A percentile compares a stretch with the other conserved stretches of the same genome.
These are phyloP conservation scores for Ceratotherium simum DNA, from an alignment of 2,113 vertebrate species.

Conservation along the genomic window DNA sequence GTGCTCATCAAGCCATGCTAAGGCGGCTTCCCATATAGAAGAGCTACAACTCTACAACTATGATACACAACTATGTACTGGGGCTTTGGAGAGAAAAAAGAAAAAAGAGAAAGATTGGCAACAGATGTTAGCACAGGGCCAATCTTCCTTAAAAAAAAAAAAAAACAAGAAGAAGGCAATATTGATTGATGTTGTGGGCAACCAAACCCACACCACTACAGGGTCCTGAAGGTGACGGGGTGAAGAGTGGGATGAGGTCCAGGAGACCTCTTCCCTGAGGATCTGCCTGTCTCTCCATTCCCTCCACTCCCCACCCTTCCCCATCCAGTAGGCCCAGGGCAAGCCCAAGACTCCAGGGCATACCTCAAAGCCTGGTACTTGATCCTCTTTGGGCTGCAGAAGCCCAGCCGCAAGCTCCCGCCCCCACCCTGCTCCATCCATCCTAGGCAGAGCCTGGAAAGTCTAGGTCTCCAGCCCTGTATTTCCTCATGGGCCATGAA, in stretches of 20 bases:
- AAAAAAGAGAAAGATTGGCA: too few relatives aligned
- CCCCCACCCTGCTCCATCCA: fast-evolving
- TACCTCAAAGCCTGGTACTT: not conserved
- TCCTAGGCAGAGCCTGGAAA: too few relatives aligned
- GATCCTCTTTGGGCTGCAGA: not conserved
- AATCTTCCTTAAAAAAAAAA: too few relatives aligned
- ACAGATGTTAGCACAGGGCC: too few relatives aligned
- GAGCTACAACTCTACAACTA: too few relatives aligned
- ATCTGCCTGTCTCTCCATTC: not conserved
- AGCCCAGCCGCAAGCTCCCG: not conserved
- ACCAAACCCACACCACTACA: not conserved
- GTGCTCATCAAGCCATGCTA: too few relatives aligned
- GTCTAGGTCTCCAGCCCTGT: not conserved
- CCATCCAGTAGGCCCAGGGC: not conserved
- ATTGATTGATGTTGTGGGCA: not conserved
- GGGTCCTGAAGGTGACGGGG: not conserved
- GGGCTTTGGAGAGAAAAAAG: too few relatives aligned
- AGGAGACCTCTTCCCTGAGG: not conserved
- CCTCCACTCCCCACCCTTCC: not conserved
- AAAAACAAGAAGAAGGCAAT: not conserved
- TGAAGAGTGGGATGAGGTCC: not conserved
- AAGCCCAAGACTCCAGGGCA: not conserved
- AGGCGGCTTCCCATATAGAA: too few relatives aligned
- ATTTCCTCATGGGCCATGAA: not conserved
- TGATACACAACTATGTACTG: too few relatives aligned